Evolutionary conservation across 2,888 invertebrate species (phyloP), one percentile per base, ranked within the genome.

Genomic region (Isoperla grammatica): DNA sequence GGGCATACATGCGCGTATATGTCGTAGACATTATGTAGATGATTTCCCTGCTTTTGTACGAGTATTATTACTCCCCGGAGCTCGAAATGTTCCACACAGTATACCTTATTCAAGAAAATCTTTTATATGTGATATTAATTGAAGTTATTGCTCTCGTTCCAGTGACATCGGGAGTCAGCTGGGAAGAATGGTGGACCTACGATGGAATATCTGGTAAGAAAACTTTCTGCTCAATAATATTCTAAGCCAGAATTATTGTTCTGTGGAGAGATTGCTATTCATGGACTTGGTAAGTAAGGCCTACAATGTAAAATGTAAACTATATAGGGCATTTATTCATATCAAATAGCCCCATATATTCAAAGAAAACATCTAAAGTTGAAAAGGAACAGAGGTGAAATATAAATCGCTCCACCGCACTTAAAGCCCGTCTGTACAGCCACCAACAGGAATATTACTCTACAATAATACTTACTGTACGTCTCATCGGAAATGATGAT

Each of bases 171-270:
- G 85, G 85, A 70, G 87, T 88, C 71, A 91, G 90, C 78, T 93
- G 93, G 93, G 93, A 93, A 77, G 91, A 92, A 79, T 93, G 93
- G 93, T 93, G 93, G 93, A 93, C 92, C 69, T 93, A 93, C 80
- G 93, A 93, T 78, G 93, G 93, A 66, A 93, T 93, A 76, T 93
- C 93, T 80, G 93, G 93, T 92, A 79, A 85, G 84, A 71, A 8
- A 23, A 35, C 11, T 17, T 13, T 15, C 6, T 37, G 37, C 37
- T 37, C 37, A 37, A 37, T 37, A 37, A 37, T 37, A 9, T 37
- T 37, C n/a, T n/a, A n/a, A n/a, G n/a, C n/a, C 23, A n/a, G 48
- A 22, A 3, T 22, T 48, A 48, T 48, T 22, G 48, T 22, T 22
- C 22, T 48, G 48, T 48, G 23, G 48, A 48, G 48, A 20, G 43